These are phyloP conservation scores for Acrocephalus arundinaceus DNA, from an alignment of 2,113 vertebrate genomes.

Conservation along the genomic window DNA sequence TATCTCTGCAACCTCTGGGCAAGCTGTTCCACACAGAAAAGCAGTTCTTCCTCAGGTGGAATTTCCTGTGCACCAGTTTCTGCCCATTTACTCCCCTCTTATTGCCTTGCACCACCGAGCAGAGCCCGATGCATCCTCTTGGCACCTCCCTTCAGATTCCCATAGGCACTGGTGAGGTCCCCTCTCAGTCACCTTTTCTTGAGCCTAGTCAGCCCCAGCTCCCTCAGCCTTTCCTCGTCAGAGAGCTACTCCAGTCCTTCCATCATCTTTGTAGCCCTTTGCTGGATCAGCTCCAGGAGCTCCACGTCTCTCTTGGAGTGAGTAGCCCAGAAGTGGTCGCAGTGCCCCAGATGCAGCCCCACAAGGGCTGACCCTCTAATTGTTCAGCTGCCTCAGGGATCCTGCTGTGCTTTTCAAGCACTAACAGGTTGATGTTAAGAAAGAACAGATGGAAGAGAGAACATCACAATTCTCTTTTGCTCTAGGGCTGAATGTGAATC, in stretches of 20 bases:
- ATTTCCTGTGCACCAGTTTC: background rate
- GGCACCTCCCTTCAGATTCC: background rate
- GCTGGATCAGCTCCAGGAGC: background rate
- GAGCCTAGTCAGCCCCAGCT: background rate
- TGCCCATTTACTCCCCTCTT: background rate
- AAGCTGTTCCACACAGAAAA: background rate
- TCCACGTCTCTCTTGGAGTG: background rate
- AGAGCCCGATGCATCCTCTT: background rate
- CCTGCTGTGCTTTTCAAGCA: background rate
- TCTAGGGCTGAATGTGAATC: background rate
- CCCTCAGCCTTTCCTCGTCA: background rate
- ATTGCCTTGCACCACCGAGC: accelerated
- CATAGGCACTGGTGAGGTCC: too few relatives aligned
- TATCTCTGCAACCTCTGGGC: background rate
- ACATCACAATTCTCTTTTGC: background rate
- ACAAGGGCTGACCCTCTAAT: background rate
- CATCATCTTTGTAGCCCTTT: background rate
- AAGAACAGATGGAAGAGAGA: background rate
- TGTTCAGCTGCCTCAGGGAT: background rate
- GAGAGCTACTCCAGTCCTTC: background rate
- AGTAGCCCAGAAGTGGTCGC: too few relatives aligned
- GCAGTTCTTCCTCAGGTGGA: background rate
- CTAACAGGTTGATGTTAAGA: background rate
- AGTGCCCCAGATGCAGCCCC: background rate
- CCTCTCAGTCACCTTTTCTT: background rate